Percentiles rank a stretch among this genome's conserved stretches.
Conservation (phyloP, 2,888 invertebrate species). For the Callyntrura sp. region DNA sequence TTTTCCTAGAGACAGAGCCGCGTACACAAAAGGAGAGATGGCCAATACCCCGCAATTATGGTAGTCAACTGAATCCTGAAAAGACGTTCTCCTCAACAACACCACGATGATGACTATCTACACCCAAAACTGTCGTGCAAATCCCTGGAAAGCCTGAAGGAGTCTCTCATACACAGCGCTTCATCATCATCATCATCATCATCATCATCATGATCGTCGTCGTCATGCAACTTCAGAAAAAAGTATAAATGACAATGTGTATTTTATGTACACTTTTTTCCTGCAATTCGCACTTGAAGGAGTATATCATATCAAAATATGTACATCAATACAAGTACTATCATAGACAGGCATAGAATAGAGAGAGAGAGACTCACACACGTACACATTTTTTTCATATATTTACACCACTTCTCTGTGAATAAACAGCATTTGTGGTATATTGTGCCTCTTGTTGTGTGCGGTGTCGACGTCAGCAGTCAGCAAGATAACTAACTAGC, state of each 20-base stretch:
- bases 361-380: too few species aligned
- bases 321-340: too few species aligned
- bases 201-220: background rate
- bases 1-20: too few species aligned
- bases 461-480: slow-evolving; percentile 54
- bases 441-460: slow-evolving; percentile 9
- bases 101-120: too few species aligned
- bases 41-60: too few species aligned
- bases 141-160: background rate
- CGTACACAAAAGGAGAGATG: too few species aligned
- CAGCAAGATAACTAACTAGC: slow-evolving; percentile 41
- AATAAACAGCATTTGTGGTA: background rate
- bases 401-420: background rate
- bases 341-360: too few species aligned
- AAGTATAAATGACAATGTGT: background rate
- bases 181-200: background rate
- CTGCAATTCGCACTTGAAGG: slow-evolving; percentile 42
- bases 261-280: background rate
- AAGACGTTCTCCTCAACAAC: too few species aligned
- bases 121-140: background rate
- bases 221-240: too few species aligned
- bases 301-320: background rate
- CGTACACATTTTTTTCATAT: background rate
- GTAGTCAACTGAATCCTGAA: too few species aligned
- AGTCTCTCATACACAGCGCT: slow-evolving; percentile 17